A percentile compares a stretch with the other conserved stretches of the same genome.
phyloP scores from a whole-genome alignment of 2,888 invertebrate genomes.

The Cheilosia scutellata region DNA sequence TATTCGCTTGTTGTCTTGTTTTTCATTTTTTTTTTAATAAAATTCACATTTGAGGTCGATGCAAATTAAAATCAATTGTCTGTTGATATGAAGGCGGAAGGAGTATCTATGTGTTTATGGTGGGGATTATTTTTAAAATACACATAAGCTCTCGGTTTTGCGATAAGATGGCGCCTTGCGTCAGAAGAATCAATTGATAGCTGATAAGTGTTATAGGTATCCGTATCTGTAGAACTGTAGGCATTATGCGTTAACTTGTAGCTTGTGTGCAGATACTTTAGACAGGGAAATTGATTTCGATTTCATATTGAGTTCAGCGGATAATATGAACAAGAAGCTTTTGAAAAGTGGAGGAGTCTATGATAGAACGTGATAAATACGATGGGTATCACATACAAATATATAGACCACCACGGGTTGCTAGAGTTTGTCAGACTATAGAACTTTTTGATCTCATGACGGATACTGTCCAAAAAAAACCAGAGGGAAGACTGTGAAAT shows the following conservation, averaged over 20 bases:
- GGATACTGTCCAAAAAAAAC: too few species aligned
- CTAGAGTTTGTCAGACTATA: too few species aligned
- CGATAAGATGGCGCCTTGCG: conserved; percentile 25
- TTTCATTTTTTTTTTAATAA: conserved; percentile 44
- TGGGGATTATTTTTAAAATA: conserved; percentile 6
- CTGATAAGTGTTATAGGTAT: not conserved
- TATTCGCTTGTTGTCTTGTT: conserved; percentile 6
- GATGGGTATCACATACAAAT: too few species aligned
- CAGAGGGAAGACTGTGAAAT: too few species aligned
- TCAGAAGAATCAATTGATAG: conserved; percentile 1
- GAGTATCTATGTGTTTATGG: conserved; percentile 5
- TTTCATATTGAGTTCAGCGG: too few species aligned
- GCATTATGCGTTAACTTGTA: too few species aligned
- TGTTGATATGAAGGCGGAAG: conserved; percentile 51
- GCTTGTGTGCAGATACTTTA: too few species aligned
- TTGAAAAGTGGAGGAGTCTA: conserved; percentile 33
- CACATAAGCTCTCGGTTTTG: not conserved
- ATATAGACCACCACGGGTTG: too few species aligned
- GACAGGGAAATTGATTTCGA: too few species aligned
- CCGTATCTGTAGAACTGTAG: too few species aligned
- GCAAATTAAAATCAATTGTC: conserved; percentile 56
- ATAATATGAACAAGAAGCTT: too few species aligned
- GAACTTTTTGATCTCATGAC: too few species aligned
- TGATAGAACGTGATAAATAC: conserved; percentile 48
- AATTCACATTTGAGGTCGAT: conserved; percentile 56